Conservation (phyloP, 2,888 invertebrate genomes). For the Serrognathus titanus region DNA sequence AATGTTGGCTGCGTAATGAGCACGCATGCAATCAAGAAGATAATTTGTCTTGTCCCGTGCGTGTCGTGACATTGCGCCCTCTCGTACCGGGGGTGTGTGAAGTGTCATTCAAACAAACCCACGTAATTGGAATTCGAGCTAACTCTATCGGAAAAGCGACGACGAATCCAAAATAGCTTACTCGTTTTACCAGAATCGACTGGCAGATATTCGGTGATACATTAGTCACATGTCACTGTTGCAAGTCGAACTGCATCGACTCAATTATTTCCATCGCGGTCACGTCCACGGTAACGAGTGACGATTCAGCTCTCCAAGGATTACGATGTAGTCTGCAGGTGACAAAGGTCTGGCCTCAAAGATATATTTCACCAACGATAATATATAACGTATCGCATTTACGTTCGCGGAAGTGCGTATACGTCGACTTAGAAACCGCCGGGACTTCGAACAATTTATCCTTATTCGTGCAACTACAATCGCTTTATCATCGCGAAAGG, state of each 20-base stretch:
- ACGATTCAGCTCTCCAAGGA: neutral
- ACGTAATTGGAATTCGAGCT: conserved; percentile 28
- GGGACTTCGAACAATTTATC: conserved; percentile 28
- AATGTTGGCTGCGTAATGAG: conserved; percentile 29
- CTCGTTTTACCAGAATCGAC: conserved; percentile 16
- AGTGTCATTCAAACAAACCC: conserved; percentile 33
- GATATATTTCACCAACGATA: conserved; percentile 17
- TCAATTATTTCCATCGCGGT: conserved; percentile 1
- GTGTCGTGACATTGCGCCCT: conserved; percentile 27
- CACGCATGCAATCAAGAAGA: conserved; percentile 31
- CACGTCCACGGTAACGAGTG: conserved; percentile 4
- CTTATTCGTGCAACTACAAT: conserved; percentile 26
- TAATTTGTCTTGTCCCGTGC: conserved; percentile 36
- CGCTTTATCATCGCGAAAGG: conserved; percentile 19
- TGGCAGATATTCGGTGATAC: conserved; percentile 18
- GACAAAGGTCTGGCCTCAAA: conserved; percentile 19
- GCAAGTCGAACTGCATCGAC: neutral
- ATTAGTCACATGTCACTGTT: conserved; percentile 11
- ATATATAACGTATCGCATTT: conserved; percentile 17
- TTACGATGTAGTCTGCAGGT: conserved; percentile 16
- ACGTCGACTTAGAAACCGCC: conserved; percentile 12
- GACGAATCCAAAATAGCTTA: conserved; percentile 20
- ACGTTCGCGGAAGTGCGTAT: conserved; percentile 15
- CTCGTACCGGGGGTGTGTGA: conserved; percentile 29
- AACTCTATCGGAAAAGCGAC: conserved; percentile 22